Evolutionary conservation across 2,888 invertebrate species (phyloP), one percentile per base, ranked within the genome.

Genomic region (Scaptomyza flava): DNA sequence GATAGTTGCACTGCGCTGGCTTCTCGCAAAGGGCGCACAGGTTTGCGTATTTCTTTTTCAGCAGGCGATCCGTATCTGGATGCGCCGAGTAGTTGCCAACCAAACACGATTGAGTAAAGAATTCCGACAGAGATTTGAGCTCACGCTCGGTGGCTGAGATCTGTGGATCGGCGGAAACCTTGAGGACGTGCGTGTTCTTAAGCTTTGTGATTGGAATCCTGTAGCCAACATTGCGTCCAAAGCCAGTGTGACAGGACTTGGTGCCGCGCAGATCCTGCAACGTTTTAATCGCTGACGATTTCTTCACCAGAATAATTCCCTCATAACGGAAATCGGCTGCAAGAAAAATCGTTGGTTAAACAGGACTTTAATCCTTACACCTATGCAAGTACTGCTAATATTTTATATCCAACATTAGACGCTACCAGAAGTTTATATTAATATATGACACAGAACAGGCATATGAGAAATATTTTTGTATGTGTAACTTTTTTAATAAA

Each of bases 161-260:
- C 54, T 90, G 75, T 3, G 90, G 87, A 79, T 92, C 91, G 58
- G 87, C 79, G 3, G 91, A 90, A 0, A 91, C 90, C 74, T 92
- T 92, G 8, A 92, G 79, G 17, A 92, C 67, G 23, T 94, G 93
- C 85, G 94, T 93, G 69, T 96, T 95, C 92, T 96, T 95, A 81
- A 98, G 92, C 93, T 95, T 96, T 0, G 96, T 95, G 11, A 96
- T 92, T 0, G 96, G 96, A 59, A 96, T 95, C 93, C 97, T 96
- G 93, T 97, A 98, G 27, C 98, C 98, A 7, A 97, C 97, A 87
- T 97, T 97, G 71, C 96, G 94, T 58, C 97, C 96, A 67, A 97
- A 95, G 11, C 96, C 96, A 3, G 97, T 96, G 90, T 97, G 97
- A 84, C 98, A 98, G 0, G 97, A 96, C 82, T 95, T 96, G 51